A percentile compares a stretch with the other conserved stretches of the same genome.
Conservation (phyloP, 2,797 vertebrate species). For the Chiroxiphia lanceolata region DNA sequence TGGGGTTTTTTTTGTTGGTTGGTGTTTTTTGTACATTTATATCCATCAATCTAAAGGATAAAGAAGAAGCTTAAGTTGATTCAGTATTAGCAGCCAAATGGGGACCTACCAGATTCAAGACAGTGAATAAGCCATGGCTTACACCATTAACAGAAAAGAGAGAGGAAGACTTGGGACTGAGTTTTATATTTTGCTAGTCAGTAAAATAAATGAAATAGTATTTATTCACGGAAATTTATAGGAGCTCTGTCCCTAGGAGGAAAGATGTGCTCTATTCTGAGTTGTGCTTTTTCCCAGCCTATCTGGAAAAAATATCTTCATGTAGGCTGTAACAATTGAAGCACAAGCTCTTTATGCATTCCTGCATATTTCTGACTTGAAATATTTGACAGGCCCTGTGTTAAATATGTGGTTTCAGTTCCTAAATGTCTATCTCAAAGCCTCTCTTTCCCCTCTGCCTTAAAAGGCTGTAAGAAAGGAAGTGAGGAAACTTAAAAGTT, state of each 20-base stretch:
- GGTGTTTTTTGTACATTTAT: rapidly evolving
- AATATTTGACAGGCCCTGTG: background rate
- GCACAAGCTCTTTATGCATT: background rate
- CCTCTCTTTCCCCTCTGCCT: background rate
- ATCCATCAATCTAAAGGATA: background rate
- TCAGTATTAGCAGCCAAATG: background rate
- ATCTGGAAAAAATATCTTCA: background rate
- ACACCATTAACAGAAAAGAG: background rate
- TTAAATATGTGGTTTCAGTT: background rate
- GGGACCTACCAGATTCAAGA: background rate
- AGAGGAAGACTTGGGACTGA: background rate
- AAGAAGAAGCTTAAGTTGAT: background rate
- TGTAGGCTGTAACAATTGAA: background rate
- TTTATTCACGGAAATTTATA: background rate
- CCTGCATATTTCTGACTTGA: background rate
- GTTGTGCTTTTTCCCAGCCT: background rate
- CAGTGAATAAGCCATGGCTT: background rate
- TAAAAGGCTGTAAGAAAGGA: background rate
- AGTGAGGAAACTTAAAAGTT: background rate
- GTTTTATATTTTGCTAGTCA: background rate
- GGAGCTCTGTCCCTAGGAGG: background rate
- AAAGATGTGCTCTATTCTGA: background rate
- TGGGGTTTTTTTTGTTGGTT: background rate
- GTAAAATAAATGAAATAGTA: background rate
- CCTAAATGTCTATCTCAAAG: background rate